Evolutionary conservation across 2,888 invertebrate species (phyloP), one percentile per base, ranked within the genome.

Genomic region (Caenorhabditis sp.): DNA sequence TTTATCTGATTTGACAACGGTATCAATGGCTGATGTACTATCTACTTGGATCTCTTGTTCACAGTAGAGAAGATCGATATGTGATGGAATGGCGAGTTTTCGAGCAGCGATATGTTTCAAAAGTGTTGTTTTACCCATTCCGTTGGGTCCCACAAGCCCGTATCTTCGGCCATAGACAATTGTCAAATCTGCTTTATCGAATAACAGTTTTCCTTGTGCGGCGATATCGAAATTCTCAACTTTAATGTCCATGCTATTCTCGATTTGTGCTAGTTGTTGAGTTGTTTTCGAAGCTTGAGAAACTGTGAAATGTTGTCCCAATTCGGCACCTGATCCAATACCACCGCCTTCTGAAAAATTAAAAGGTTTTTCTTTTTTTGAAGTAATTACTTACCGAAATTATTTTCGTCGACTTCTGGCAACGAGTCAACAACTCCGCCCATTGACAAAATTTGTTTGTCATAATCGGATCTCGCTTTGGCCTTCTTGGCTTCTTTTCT

Each of bases 31-130:
- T 12, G 94, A 92, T 64, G 93, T 92, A 81, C 95, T 93, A 87
- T 96, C 97, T 27, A 99, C 97, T 91, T 97, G 97, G 54, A 99
- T 97, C 91, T 99, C 99, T 86, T 91, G 99, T 90, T 99, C 99
- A 88, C 99, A 99, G 84, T 96, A 92, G 68, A 99, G 90, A 68
- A 97, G 94, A 88, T 94, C 99, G 81, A 99, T 99, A 84, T 93
- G 94, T 0, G 95, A 93, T 0, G 99, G 99, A 84, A 99, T 94
- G 60, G 93, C 93, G 86, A 99, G 93, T 8, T 93, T 94, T 80
- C 95, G 91, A 65, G 93, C 92, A 0, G 95, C 94, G 80, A 99
- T 92, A 88, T 99, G 99, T 68, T 95, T 92, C 65, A 99, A 89
- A 27, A 99, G 89, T 0, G 99, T 99, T 0, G 99, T 99, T 90